Conservation (phyloP, 2,113 vertebrate genomes). For the Dinomys branickii region DNA sequence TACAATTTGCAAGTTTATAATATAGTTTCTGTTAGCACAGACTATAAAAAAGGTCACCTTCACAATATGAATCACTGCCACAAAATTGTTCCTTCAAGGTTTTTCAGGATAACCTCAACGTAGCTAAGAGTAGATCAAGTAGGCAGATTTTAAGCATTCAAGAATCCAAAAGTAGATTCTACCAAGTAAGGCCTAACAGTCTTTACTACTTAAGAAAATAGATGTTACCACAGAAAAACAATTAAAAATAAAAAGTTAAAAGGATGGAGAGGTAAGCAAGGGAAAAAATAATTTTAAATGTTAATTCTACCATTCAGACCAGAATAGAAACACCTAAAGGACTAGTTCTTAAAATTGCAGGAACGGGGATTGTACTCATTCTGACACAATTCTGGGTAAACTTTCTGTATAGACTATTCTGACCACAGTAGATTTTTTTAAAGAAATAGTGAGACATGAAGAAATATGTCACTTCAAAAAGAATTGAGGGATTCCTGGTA, state of each 20-base stretch:
- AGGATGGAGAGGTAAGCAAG: conserved; percentile 9
- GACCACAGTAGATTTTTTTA: neutral
- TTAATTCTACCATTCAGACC: conserved; percentile 49
- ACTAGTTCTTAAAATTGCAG: conserved; percentile 33
- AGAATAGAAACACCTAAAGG: conserved; percentile 65
- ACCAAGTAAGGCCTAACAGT: conserved; percentile 10
- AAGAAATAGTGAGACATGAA: neutral
- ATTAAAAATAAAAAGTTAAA: conserved; percentile 38
- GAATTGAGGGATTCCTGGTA: neutral
- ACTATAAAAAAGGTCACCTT: conserved; percentile 53
- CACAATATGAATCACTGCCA: neutral
- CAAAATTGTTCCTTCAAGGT: neutral
- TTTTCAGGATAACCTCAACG: neutral
- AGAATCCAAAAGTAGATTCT: conserved; percentile 59
- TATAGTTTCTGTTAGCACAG: neutral
- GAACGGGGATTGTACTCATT: conserved; percentile 37
- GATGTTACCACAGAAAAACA: conserved; percentile 19
- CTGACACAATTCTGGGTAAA: conserved; percentile 27
- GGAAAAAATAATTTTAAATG: conserved; percentile 59
- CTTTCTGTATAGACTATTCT: neutral
- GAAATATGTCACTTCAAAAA: neutral
- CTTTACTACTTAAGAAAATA: neutral
- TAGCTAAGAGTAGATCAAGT: conserved; percentile 18
- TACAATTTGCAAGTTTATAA: neutral
- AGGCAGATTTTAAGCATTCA: conserved; percentile 47